phyloP scores from a whole-genome alignment of 2,888 invertebrate species.

The Seira musarum region DNA sequence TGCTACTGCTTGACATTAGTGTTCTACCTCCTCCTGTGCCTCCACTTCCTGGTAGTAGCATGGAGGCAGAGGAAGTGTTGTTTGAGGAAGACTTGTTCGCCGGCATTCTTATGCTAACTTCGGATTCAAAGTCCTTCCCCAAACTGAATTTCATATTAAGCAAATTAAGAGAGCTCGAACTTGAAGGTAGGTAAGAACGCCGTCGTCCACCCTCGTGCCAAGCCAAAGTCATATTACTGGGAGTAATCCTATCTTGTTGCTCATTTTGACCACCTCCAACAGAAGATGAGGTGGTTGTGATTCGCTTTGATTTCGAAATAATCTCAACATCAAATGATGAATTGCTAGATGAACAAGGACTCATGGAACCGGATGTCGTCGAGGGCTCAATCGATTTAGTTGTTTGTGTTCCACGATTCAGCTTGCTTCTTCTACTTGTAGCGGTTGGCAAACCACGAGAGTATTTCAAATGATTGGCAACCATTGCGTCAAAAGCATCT shows the following conservation, averaged over 20 bases:
- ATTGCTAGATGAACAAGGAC: slow-evolving; percentile 56
- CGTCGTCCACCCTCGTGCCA: slow-evolving; percentile 51
- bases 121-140: slow-evolving; percentile 65
- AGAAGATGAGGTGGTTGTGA: slow-evolving; percentile 42
- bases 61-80: slow-evolving; percentile 20
- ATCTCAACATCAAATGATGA: slow-evolving; percentile 67
- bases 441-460: slow-evolving; percentile 45
- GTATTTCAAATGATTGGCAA: slow-evolving; percentile 60
- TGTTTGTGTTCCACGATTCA: slow-evolving; percentile 60
- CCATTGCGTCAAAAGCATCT: slow-evolving; percentile 60
- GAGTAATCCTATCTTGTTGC: slow-evolving; percentile 26
- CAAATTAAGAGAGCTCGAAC: slow-evolving; percentile 59
- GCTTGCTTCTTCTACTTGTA: slow-evolving; percentile 39
- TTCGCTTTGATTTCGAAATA: slow-evolving; percentile 64
- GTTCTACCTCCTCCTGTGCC: slow-evolving; percentile 30
- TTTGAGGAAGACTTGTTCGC: slow-evolving; percentile 42
- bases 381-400: slow-evolving; percentile 60
- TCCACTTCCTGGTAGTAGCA: slow-evolving; percentile 35
- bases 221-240: slow-evolving; percentile 49
- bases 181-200: slow-evolving; percentile 58
- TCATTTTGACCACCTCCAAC: slow-evolving; percentile 26
- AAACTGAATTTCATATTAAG: slow-evolving; percentile 64
- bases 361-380: slow-evolving; percentile 45
- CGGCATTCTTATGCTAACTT: slow-evolving; percentile 63
- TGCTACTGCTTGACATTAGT: slow-evolving; percentile 40